Percentiles rank a stretch among this genome's conserved stretches.
phyloP scores from a whole-genome alignment of 2,113 vertebrate species.

The Amphiprion percula region DNA sequence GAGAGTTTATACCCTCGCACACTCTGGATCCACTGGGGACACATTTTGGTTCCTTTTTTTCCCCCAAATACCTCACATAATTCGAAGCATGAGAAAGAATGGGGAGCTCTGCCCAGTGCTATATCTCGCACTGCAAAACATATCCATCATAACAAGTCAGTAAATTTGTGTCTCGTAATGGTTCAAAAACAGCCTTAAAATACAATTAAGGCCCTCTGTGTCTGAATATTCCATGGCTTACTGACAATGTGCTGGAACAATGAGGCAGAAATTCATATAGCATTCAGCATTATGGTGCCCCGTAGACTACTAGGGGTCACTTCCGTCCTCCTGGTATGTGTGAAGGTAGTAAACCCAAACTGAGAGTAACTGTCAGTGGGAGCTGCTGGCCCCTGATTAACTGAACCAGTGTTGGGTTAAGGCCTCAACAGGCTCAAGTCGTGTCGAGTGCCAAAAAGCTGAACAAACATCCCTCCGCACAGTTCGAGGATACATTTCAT shows the following conservation, averaged over 20 bases:
- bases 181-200: background rate
- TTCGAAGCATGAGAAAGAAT: conserved; percentile 50
- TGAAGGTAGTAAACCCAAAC: conserved; percentile 56
- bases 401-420: conserved; percentile 45
- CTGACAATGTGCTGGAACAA: conserved; percentile 8
- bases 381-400: conserved; percentile 56
- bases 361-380: conserved; percentile 47
- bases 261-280: conserved; percentile 22
- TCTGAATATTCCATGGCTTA: background rate
- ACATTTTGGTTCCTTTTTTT: conserved; percentile 55
- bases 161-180: conserved; percentile 10
- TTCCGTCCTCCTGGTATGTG: conserved; percentile 50
- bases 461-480: conserved; percentile 58
- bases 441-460: conserved; percentile 51
- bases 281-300: conserved; percentile 13
- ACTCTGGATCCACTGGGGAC: conserved; percentile 55
- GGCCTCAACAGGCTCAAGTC: conserved; percentile 24
- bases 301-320: conserved; percentile 20
- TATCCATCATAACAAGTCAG: conserved; percentile 48
- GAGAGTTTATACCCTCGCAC: conserved; percentile 48
- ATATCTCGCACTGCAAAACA: conserved; percentile 51
- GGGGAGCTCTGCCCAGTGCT: conserved; percentile 45
- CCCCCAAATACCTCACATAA: conserved; percentile 67
- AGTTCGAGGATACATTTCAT: conserved; percentile 14
- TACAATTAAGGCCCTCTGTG: background rate